These are phyloP conservation scores for Mormyrops attenuatus DNA, from an alignment of 2,797 vertebrate genomes.

Conservation along the genomic window DNA sequence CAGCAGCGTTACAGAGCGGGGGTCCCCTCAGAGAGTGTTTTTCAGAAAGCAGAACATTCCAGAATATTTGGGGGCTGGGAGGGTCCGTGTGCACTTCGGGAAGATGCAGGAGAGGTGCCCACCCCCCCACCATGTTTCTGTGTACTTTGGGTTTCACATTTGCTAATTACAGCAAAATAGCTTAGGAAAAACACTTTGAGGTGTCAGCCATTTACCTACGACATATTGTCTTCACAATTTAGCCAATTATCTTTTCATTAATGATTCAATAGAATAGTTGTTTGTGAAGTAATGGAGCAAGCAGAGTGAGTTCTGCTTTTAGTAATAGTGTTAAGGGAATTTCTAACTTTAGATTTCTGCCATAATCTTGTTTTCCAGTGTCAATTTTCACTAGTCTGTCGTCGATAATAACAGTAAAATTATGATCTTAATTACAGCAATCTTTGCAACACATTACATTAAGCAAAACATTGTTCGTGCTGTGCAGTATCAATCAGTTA, in stretches of 20 bases:
- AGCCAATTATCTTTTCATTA: not conserved
- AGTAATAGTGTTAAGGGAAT: not conserved
- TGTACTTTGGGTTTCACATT: not conserved
- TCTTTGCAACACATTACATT: conserved; percentile 1
- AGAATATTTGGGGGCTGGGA: conserved; percentile 1
- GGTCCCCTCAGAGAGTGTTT: conserved; percentile 8
- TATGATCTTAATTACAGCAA: conserved; percentile 14
- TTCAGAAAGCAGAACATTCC: conserved; percentile 6
- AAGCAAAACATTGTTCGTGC: conserved; percentile 11
- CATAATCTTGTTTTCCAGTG: not conserved
- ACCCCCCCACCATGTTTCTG: not conserved
- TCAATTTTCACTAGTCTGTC: not conserved
- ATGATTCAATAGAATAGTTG: not conserved
- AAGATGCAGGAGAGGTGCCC: not conserved
- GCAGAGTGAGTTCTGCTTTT: not conserved
- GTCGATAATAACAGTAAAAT: conserved; percentile 12
- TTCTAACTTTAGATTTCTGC: not conserved
- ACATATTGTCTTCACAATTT: not conserved
- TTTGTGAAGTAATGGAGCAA: not conserved
- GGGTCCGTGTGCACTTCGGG: not conserved
- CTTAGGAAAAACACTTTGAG: not conserved
- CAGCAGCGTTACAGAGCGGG: not conserved
- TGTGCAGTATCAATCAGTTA: conserved; percentile 3
- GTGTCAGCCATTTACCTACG: not conserved
- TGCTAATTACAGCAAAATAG: not conserved